Evolutionary conservation across 2,888 invertebrate species (phyloP), one percentile per base, ranked within the genome.

Genomic region (Xanthia icteritia): DNA sequence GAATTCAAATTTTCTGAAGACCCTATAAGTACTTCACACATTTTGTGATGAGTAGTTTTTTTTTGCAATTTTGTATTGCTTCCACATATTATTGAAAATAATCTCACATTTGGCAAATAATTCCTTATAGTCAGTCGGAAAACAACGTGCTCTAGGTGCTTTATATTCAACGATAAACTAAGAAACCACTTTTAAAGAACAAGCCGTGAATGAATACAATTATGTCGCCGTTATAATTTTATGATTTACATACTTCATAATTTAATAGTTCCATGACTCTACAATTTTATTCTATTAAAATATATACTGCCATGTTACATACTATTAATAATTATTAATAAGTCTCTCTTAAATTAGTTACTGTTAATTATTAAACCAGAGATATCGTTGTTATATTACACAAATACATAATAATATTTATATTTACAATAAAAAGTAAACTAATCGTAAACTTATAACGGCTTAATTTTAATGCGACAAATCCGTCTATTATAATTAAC

Each of bases 51-150:
- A 56, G 51, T 68, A 31, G 51, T 36, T 63, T 69, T 51, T 67
- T 71, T 66, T 72, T 82, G 81, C 86, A 86, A 84, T 90, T 93
- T 92, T 94, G 93, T 93, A 92, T 92, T 92, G 94, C 96, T 96
- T 96, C 96, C 96, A 96, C 94, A 96, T 96, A 96, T 96, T 96
- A 95, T 96, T 96, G 90, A 91, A 89, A 91, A 91, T 91, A 91
- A 94, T 95, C 94, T 95, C 95, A 94, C 94, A 90, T 90, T 92
- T 94, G 95, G 94, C 94, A 92, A 87, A 77, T 73, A 76, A 73
- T 71, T 82, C 72, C 77, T 72, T 73, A 73, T 63, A 80, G 75
- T 76, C 82, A 78, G 74, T 79, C 81, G 42, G 66, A 77, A 82
- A 86, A 89, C 89, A 85, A 88, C 83, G 81, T 89, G 81, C 86